A percentile compares a stretch with the other conserved stretches of the same genome.
Evolutionary conservation across 2,888 invertebrate genomes (phyloP).

Genomic region (Drosophila peninsularis): DNA sequence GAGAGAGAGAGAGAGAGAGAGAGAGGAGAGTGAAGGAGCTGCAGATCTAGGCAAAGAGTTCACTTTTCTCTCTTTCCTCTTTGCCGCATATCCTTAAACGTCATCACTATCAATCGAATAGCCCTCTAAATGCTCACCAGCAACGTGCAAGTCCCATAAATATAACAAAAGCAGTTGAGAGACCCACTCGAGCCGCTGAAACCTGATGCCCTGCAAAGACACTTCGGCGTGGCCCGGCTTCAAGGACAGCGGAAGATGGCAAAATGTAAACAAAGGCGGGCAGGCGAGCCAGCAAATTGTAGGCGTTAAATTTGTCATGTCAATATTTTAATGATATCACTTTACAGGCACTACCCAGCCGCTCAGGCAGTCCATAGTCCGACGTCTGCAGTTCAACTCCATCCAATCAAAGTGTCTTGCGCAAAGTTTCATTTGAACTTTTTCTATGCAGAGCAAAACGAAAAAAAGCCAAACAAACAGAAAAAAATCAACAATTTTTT

Average conservation of each 20-base stretch:
- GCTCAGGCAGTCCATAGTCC: background rate
- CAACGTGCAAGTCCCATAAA: background rate
- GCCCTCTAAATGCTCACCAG: background rate
- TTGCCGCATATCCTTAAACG: background rate
- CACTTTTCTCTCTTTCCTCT: background rate
- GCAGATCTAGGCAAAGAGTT: background rate
- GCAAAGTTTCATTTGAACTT: constrained; percentile 72
- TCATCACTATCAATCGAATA: background rate
- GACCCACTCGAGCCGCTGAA: background rate
- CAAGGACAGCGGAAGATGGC: constrained; percentile 14
- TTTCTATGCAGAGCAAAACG: constrained; percentile 31
- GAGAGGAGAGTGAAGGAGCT: no score
- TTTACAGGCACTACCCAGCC: constrained; percentile 55
- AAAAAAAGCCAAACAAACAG: background rate
- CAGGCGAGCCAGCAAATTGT: constrained; percentile 69
- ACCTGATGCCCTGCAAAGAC: background rate
- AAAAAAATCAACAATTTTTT: constrained; percentile 15
- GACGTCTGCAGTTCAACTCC: constrained; percentile 27
- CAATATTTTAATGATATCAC: constrained; percentile 83
- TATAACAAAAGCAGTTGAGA: background rate
- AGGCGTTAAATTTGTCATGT: constrained; percentile 84
- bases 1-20: background rate
- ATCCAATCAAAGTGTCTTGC: constrained; percentile 46
- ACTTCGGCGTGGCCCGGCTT: background rate
- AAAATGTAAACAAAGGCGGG: constrained; percentile 49